These are phyloP conservation scores for Toxotes chatareus DNA, from an alignment of 2,113 vertebrate genomes.

Conservation along the genomic window DNA sequence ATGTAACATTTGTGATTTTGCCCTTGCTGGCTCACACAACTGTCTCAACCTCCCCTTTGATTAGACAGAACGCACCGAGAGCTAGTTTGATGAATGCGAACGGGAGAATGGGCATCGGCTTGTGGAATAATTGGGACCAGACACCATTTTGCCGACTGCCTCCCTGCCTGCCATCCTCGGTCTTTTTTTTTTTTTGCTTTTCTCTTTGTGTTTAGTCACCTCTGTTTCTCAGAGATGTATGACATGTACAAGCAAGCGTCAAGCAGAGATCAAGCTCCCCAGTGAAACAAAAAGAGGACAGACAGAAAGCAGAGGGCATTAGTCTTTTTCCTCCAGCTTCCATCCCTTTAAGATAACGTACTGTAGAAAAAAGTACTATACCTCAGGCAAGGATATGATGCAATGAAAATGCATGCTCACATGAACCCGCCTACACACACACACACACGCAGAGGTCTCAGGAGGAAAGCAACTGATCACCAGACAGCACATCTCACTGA, in stretches of 20 bases:
- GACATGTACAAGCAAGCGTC: neutral
- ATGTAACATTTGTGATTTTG: conserved; percentile 18
- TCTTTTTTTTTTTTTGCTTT: conserved; percentile 4
- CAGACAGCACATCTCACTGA: conserved; percentile 63
- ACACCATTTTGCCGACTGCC: neutral
- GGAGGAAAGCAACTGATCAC: conserved; percentile 61
- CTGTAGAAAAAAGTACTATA: conserved; percentile 22
- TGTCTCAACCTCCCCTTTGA: conserved; percentile 14
- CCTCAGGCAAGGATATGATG: conserved; percentile 58
- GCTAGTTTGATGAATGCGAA: neutral
- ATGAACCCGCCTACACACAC: conserved; percentile 45
- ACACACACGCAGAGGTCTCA: conserved; percentile 48
- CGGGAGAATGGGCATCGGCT: too few relatives aligned
- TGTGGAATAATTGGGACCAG: conserved; percentile 16
- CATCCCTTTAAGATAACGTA: conserved; percentile 25
- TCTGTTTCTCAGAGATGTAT: conserved; percentile 26
- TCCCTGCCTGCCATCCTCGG: conserved; percentile 1
- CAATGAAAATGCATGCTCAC: conserved; percentile 32
- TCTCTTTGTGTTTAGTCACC: conserved; percentile 32
- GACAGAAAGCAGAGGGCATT: conserved; percentile 23
- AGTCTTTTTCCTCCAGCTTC: conserved; percentile 18
- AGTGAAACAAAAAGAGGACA: conserved; percentile 18
- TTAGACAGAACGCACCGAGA: conserved; percentile 2
- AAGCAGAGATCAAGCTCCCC: conserved; percentile 19
- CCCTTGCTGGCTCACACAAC: neutral